phyloP scores from a whole-genome alignment of 2,888 invertebrate genomes.

The Xestobium rufovillosum region DNA sequence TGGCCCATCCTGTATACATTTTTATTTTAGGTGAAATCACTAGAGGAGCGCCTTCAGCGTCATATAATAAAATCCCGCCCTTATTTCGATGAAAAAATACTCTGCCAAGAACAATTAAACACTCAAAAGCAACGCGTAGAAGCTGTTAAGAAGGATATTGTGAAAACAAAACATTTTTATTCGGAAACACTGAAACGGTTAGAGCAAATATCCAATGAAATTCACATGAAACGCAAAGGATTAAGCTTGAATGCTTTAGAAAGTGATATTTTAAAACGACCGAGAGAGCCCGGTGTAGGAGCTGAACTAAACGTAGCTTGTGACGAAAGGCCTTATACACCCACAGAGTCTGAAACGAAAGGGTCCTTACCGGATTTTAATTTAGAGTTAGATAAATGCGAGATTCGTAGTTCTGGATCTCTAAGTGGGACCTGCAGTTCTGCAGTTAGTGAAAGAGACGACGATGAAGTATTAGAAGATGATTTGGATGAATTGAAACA shows the following conservation, averaged over 20 bases:
- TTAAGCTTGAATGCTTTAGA: constrained; percentile 26
- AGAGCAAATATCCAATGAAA: constrained; percentile 88
- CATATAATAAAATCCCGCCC: constrained; percentile 80
- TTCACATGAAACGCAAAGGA: constrained; percentile 63
- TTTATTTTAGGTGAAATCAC: constrained; percentile 55
- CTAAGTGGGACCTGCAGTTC: constrained; percentile 47
- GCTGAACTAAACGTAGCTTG: too few species aligned
- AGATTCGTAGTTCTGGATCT: constrained; percentile 48
- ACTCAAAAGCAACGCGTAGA: constrained; percentile 80
- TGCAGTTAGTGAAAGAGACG: constrained; percentile 46
- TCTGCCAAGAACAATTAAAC: constrained; percentile 77
- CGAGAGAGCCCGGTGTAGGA: constrained; percentile 58
- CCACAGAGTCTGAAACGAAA: constrained; percentile 33
- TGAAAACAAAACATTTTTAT: constrained; percentile 73
- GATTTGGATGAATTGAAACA: constrained; percentile 60
- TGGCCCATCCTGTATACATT: constrained; percentile 6
- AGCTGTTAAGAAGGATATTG: constrained; percentile 70
- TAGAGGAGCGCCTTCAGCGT: constrained; percentile 75
- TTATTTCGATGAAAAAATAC: constrained; percentile 85
- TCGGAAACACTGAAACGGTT: constrained; percentile 73
- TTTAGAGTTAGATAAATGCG: constrained; percentile 52
- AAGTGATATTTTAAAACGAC: constrained; percentile 46
- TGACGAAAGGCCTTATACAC: too few species aligned
- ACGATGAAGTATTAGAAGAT: constrained; percentile 39
- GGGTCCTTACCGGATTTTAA: constrained; percentile 46